phyloP scores from a whole-genome alignment of 1,140 invertebrate genomes.

The Trachymyrmex cornetzi region DNA sequence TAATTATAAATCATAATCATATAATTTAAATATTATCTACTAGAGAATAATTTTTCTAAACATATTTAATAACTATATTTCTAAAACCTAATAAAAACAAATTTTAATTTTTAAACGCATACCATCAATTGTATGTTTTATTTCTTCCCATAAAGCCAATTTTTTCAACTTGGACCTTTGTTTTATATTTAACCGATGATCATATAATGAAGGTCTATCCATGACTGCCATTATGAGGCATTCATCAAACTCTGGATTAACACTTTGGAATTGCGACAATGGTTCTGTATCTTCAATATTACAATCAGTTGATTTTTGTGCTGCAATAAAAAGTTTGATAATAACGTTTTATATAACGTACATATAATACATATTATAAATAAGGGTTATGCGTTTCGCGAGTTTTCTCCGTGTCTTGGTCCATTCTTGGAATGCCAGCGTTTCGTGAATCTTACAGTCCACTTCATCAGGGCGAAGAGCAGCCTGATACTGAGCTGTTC shows the following conservation, averaged over 20 bases:
- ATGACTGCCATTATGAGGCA: conserved; percentile 1
- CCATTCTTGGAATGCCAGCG: too few species aligned
- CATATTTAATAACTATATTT: neutral
- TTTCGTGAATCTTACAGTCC: too few species aligned
- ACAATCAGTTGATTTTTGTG: neutral
- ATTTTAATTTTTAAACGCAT: conserved; percentile 1
- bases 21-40: neutral
- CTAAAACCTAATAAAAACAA: neutral
- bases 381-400: too few species aligned
- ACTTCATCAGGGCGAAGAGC: too few species aligned
- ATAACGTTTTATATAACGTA: neutral
- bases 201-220: neutral
- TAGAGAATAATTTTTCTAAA: neutral
- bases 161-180: neutral
- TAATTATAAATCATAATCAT: neutral
- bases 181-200: neutral
- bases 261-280: neutral
- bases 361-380: too few species aligned
- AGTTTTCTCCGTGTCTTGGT: too few species aligned
- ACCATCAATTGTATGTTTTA: neutral
- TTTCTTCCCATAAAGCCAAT: neutral
- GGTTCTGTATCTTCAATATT: neutral
- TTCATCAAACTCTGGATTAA: neutral
- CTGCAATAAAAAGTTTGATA: neutral
- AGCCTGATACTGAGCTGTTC: too few species aligned